phyloP scores from a whole-genome alignment of 2,888 invertebrate species.

The Hirtodrosophila cameraria region DNA sequence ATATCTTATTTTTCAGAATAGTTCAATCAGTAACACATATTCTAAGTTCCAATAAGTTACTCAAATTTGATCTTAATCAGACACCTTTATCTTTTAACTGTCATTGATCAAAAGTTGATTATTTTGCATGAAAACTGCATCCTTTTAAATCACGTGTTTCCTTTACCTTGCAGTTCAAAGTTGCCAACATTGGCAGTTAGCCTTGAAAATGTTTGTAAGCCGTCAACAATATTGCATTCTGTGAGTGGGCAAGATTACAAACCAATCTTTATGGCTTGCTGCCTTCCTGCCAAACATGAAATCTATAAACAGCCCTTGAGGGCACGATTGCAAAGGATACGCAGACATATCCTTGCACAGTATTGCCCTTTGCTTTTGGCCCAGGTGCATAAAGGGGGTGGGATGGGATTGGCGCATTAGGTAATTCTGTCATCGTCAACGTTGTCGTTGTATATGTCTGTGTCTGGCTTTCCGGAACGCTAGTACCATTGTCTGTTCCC shows the following conservation, averaged over 20 bases:
- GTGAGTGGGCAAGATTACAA: constrained; percentile 57
- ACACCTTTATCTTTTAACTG: too few species aligned
- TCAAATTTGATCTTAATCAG: too few species aligned
- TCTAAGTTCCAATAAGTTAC: too few species aligned
- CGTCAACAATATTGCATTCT: constrained; percentile 54
- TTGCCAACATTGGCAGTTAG: constrained; percentile 3
- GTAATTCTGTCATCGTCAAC: constrained; percentile 27
- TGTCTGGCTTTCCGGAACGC: constrained; percentile 69
- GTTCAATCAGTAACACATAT: too few species aligned
- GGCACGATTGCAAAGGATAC: constrained; percentile 57
- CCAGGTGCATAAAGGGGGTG: constrained; percentile 17
- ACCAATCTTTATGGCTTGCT: constrained; percentile 73
- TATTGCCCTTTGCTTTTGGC: constrained; percentile 24
- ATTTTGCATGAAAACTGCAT: too few species aligned
- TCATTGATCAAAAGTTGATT: too few species aligned
- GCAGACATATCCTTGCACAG: constrained; percentile 39
- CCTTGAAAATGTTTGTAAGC: constrained; percentile 17
- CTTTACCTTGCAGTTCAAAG: constrained; percentile 1
- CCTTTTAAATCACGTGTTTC: too few species aligned
- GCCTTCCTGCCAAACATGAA: constrained; percentile 70
- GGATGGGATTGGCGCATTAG: too few species aligned
- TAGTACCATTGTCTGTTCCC: constrained; percentile 60
- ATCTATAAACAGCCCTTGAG: constrained; percentile 68
- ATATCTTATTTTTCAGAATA: too few species aligned
- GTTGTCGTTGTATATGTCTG: constrained; percentile 24